phyloP scores from a whole-genome alignment of 2,888 invertebrate genomes.

The Erebia palarica region DNA sequence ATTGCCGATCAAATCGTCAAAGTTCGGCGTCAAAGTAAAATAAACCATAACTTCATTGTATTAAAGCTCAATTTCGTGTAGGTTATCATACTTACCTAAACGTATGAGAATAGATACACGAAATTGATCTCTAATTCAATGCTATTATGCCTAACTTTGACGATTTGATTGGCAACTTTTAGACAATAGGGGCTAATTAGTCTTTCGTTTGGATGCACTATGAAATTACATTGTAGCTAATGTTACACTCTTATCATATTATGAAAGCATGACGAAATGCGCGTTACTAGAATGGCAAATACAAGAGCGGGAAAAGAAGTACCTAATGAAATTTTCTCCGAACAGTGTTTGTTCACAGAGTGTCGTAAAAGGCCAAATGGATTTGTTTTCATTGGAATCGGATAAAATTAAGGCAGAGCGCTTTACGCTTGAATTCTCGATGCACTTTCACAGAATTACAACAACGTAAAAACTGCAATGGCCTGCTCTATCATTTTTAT shows the following conservation, averaged over 20 bases:
- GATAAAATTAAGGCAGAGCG: slow-evolving; percentile 19
- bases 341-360: slow-evolving; percentile 12
- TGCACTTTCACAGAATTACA: slow-evolving; percentile 23
- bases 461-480: slow-evolving; percentile 8
- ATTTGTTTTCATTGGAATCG: slow-evolving; percentile 16
- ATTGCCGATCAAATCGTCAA: no score
- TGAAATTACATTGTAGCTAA: background rate
- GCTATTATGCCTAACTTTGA: no score
- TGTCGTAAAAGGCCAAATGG: slow-evolving; percentile 11
- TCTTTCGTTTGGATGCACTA: background rate
- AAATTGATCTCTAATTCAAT: no score
- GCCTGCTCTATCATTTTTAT: background rate
- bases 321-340: background rate
- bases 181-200: no score
- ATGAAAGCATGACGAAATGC: background rate
- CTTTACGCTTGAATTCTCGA: slow-evolving; percentile 20
- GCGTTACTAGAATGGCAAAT: background rate
- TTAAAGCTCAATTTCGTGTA: no score
- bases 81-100: no score
- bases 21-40: no score
- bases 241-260: background rate
- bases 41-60: no score
- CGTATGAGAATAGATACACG: no score
- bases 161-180: no score
- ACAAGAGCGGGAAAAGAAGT: background rate